A percentile compares a stretch with the other conserved stretches of the same genome.
Conservation (phyloP, 2,888 invertebrate genomes). For the Epirrita christyi region DNA sequence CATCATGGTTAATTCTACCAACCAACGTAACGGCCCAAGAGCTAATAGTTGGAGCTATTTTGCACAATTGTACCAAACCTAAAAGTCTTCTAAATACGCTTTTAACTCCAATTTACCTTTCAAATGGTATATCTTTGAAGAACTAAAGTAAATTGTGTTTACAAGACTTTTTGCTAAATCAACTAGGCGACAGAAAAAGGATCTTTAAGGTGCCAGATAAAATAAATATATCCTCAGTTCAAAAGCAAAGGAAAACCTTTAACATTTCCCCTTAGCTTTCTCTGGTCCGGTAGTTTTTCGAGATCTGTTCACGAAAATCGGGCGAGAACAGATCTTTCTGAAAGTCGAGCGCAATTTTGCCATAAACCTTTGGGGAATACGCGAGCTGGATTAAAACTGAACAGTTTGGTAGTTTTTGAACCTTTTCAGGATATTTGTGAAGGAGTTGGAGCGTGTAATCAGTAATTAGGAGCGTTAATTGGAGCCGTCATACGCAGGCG, state of each 20-base stretch:
- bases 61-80: not conserved
- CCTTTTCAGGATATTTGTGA: not conserved
- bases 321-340: not conserved
- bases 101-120: not conserved
- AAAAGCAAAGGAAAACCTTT: conserved; percentile 1
- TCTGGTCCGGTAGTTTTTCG: not conserved
- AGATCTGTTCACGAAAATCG: conserved; percentile 1
- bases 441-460: not conserved
- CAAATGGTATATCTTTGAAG: not conserved
- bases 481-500: conserved; percentile 11
- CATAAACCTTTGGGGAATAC: not conserved
- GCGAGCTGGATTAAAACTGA: not conserved
- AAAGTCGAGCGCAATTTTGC: not conserved
- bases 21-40: no score
- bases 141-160: not conserved
- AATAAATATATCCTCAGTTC: conserved; percentile 7
- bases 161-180: not conserved
- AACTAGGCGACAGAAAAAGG: conserved; percentile 1
- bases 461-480: conserved; percentile 18
- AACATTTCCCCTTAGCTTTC: not conserved
- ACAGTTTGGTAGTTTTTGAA: not conserved
- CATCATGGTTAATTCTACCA: no score
- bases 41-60: no score
- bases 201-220: conserved; percentile 3
- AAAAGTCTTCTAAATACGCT: not conserved